phyloP scores from a whole-genome alignment of 2,888 invertebrate genomes.

The Acronicta aceris region DNA sequence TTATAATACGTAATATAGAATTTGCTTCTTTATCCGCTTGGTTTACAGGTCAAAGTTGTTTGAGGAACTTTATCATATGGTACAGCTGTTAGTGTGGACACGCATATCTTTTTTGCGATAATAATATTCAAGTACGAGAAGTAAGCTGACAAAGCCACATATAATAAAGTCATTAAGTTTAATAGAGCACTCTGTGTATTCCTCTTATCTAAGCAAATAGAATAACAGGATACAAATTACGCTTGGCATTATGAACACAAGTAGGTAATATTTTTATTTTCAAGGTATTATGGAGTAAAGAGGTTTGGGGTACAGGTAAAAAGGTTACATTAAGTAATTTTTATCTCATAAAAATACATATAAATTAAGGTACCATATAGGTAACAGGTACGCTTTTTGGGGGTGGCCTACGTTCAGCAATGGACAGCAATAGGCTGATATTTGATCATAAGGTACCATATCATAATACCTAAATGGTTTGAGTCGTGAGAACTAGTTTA shows the following conservation, averaged over 20 bases:
- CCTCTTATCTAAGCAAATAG: slow-evolving; percentile 18
- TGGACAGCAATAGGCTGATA: no score
- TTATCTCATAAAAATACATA: no score
- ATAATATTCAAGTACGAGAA: slow-evolving; percentile 58
- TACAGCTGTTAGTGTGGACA: slow-evolving; percentile 52
- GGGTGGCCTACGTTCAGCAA: no score
- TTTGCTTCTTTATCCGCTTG: slow-evolving; percentile 33
- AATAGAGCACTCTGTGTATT: slow-evolving; percentile 32
- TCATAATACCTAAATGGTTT: no score
- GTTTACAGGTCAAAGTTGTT: slow-evolving; percentile 40
- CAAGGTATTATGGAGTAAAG: neutral
- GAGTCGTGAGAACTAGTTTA: no score
- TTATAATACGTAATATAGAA: slow-evolving; percentile 23
- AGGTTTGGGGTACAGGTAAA: no score
- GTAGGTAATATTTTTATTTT: slow-evolving; percentile 4
- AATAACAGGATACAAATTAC: slow-evolving; percentile 20
- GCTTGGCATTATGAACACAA: no score
- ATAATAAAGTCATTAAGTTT: slow-evolving; percentile 47
- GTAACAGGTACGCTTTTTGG: no score
- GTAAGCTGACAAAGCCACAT: slow-evolving; percentile 52
- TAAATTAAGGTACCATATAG: no score
- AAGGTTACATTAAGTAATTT: neutral
- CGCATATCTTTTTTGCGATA: slow-evolving; percentile 55
- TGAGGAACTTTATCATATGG: slow-evolving; percentile 26
- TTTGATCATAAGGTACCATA: no score